Base-by-base conservation (phyloP, 2,797 vertebrate species). In the Masticophis lateralis region DNA sequence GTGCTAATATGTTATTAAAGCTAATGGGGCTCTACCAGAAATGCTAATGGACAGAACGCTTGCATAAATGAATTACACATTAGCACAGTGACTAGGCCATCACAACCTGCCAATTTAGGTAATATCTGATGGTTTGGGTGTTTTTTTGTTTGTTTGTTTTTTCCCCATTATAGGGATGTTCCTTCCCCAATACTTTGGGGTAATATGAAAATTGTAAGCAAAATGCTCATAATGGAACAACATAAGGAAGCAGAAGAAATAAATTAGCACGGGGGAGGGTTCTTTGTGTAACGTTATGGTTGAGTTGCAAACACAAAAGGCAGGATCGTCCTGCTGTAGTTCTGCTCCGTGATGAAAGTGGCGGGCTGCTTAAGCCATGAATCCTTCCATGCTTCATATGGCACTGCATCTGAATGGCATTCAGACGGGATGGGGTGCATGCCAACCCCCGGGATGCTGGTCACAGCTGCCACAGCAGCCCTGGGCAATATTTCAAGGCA, bases 61-160 rank as follows among this genome's bases (percentile, higher is more conserved):
- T 98, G 98, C 98, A 98, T 98, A 98, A 98, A 98, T 98, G 98
- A 98, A 98, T 98, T 98, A 98, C 97, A 95, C 97, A 98, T 98
- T 98, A 98, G 97, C 97, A 96, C 96, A 96, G 97, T 97, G 79
- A 92, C 96, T 96, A 97, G 97, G 97, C 97, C 97, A 97, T 97
- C 96, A 90, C 94, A 95, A 97, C 97, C 97, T 98, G 98, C 98
- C 97, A 97, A 97, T 97, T 98, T 97, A 96, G 97, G 97, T 93
- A 95, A 95, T 97, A 98, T 97, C 98, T 97, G 97, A 98, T 98
- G 96, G 61, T 57, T 53, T 53, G 55, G 57, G n/a, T 53, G 3
- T 27, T 63, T 69, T 18, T 96, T 97, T 47, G 10, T 63, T 28
- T 5, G 32, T 18, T 96, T 97, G 96, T 97, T 98, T 97, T 98